Base-by-base conservation (phyloP, 2,888 invertebrate genomes). In the Oxyteleia sp. region DNA sequence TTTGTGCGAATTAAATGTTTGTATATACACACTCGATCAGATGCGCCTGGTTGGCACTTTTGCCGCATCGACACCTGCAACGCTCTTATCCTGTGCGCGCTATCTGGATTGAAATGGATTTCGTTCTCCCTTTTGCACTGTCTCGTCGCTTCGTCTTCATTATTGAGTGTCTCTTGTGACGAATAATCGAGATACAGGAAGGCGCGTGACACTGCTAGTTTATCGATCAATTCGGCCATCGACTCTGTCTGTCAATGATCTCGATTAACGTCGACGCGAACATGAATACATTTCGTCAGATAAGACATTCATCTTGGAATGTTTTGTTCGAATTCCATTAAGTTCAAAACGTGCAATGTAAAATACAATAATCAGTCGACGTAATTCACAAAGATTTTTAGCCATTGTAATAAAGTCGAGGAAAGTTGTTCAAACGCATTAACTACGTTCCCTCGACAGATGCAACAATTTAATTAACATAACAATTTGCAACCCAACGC, bases 1-100 rank as follows among this genome's bases (percentile, higher is more conserved):
- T 90, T 89, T 85, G 85, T 59, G 49, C 78, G 87, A 89, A 89
- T 90, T 89, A 90, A 90, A 89, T 87, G 89, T 90, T 88, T 88
- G 88, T 79, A 88, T 86, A 88, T 86, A 79, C 55, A 69, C 49
- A 81, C 72, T 75, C 63, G 68, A 74, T 75, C 69, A 57, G 74
- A 68, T 45, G 75, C 72, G 80, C 63, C 63, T 69, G 81, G 68
- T 81, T 81, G 69, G 81, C 81, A 75, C 81, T 81, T 81, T 74
- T 81, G 81, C 81, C 74, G 81, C 81, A 81, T 89, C 87, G 89
- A 84, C 89, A 90, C 90, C 89, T 89, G 88, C 87, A 89, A 74
- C 82, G 84, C 80, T 79, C 84, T 82, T 72, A 76, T 75, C 55
- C 59, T 45, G 61, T 23, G 38, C 41, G 80, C 43, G 59, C 47